These are phyloP conservation scores for Ascaphus truei DNA, from an alignment of 2,113 vertebrate genomes.

Conservation along the genomic window DNA sequence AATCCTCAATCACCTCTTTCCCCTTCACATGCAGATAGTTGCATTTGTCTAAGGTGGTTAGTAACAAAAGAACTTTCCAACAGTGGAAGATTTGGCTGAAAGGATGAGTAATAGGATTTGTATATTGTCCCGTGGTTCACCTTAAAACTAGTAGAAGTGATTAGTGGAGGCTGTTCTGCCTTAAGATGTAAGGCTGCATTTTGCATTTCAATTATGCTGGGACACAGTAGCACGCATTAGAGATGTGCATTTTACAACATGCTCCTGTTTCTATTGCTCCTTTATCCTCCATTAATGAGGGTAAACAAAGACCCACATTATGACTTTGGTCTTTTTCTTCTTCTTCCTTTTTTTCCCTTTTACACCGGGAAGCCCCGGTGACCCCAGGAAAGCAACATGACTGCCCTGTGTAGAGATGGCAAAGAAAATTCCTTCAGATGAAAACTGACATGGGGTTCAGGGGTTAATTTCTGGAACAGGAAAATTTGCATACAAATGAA, in stretches of 20 bases:
- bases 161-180: conserved; percentile 52
- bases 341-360: conserved; percentile 39
- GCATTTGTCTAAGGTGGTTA: conserved; percentile 77
- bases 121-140: conserved; percentile 69
- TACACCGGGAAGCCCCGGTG: conserved; percentile 55
- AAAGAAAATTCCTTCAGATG: conserved; percentile 82
- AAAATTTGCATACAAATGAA: conserved; percentile 99
- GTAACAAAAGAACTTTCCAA: conserved; percentile 71
- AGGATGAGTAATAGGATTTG: conserved; percentile 68
- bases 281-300: conserved; percentile 57
- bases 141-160: conserved; percentile 62
- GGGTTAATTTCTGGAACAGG: conserved; percentile 99
- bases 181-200: conserved; percentile 52
- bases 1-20: conserved; percentile 74
- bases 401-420: conserved; percentile 54
- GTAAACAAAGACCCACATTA: conserved; percentile 71
- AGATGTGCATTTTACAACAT: conserved; percentile 67
- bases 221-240: conserved; percentile 37
- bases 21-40: conserved; percentile 84
- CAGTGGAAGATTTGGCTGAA: conserved; percentile 60
- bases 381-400: conserved; percentile 61
- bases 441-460: conserved; percentile 92
- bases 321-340: conserved; percentile 52
- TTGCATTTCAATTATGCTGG: conserved; percentile 69
- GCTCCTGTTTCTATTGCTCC: conserved; percentile 50